Conservation (phyloP, 2,888 invertebrate species). For the Papilio protenor region DNA sequence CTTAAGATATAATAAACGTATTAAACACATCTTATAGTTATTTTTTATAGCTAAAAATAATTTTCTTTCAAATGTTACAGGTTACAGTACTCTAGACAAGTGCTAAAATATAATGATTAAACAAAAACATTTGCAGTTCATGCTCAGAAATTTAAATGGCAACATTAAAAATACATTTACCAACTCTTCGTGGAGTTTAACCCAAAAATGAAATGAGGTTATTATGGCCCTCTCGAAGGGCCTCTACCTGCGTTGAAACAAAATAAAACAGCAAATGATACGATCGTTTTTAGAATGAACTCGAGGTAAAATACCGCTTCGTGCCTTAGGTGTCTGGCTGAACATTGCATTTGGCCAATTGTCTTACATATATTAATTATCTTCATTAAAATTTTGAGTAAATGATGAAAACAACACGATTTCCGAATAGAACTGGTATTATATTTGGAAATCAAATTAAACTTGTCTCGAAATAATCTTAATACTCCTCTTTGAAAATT, state of each 20-base stretch:
- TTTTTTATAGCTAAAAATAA: not conserved
- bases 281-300: constrained; percentile 10
- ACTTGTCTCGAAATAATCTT: too few relatives aligned
- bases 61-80: not conserved
- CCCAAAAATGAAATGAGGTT: constrained; percentile 22
- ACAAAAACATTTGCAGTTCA: not conserved
- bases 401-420: not conserved
- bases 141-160: constrained; percentile 10
- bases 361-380: not conserved
- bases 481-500: too few relatives aligned
- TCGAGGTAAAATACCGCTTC: constrained; percentile 15
- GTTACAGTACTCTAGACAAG: not conserved
- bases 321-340: constrained; percentile 5
- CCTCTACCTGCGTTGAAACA: constrained; percentile 35
- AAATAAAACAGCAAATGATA: constrained; percentile 24
- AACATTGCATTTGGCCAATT: not conserved
- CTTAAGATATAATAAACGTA: too few relatives aligned
- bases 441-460: too few relatives aligned
- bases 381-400: not conserved
- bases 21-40: too few relatives aligned
- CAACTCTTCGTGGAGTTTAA: not conserved
- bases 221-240: constrained; percentile 19
- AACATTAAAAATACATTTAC: constrained; percentile 13
- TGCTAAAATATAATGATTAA: not conserved
- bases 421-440: too few relatives aligned